These are phyloP conservation scores for Elachura formosa DNA, from an alignment of 2,113 vertebrate genomes.

Conservation along the genomic window DNA sequence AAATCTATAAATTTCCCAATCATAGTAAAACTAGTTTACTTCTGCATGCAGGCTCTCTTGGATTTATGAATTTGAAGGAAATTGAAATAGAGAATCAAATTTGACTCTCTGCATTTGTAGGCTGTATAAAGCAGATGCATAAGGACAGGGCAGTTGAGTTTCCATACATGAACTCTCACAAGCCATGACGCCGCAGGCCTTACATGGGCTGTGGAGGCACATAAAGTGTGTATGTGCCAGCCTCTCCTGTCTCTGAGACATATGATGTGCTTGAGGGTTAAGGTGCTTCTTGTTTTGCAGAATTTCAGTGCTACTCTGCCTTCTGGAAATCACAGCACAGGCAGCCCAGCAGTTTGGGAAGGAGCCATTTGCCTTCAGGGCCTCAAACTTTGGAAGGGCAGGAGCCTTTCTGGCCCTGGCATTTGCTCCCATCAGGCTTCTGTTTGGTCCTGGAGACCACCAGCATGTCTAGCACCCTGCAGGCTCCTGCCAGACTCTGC, in stretches of 20 bases:
- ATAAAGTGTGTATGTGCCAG: neutral
- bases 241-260: neutral
- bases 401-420: neutral
- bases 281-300: neutral
- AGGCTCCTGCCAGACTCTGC: neutral
- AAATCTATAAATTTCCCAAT: neutral
- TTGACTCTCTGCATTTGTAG: neutral
- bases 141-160: neutral
- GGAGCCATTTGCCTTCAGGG: neutral
- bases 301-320: neutral
- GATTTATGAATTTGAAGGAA: neutral
- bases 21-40: neutral
- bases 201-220: neutral
- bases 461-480: neutral
- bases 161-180: neutral
- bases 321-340: neutral
- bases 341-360: neutral
- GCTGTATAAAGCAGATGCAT: neutral
- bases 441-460: neutral
- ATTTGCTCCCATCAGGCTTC: neutral
- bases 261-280: rapidly evolving
- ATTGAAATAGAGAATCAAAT: neutral
- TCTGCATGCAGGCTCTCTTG: neutral
- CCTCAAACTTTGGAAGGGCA: neutral
- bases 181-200: neutral